Conservation (phyloP, 2,113 vertebrate species). For the Machaerirhynchus nigripectus region DNA sequence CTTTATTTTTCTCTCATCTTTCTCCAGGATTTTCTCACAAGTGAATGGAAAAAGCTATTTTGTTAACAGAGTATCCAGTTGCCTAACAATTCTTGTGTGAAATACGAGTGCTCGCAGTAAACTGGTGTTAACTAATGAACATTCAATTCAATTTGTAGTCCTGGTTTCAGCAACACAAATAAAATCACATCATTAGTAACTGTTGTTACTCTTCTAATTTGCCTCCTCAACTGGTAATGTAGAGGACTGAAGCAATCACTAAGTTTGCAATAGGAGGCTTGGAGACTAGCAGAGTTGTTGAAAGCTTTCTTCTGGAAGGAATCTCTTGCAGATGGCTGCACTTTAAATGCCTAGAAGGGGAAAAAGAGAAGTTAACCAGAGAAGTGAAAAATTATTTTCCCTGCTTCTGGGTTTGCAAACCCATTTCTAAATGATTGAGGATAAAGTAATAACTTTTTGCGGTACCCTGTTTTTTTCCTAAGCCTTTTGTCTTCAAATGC, state of each 20-base stretch:
- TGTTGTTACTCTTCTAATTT: neutral
- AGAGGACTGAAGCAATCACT: neutral
- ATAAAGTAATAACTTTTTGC: neutral
- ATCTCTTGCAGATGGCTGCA: neutral
- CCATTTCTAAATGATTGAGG: neutral
- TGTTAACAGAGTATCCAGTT: neutral
- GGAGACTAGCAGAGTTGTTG: neutral
- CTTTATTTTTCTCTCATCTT: neutral
- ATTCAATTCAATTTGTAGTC: constrained; percentile 4
- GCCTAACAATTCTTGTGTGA: neutral
- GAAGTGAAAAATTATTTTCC: neutral
- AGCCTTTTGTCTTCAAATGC: neutral
- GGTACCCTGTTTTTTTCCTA: neutral
- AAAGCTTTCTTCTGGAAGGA: neutral
- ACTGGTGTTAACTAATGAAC: neutral
- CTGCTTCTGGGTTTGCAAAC: neutral
- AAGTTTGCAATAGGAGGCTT: neutral
- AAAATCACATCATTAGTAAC: neutral
- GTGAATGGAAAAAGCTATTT: constrained; percentile 13
- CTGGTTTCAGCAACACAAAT: neutral
- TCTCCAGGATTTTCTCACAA: neutral
- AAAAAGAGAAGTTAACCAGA: neutral
- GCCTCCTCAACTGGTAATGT: neutral
- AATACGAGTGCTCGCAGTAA: neutral
- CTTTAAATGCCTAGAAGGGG: neutral